These are phyloP conservation scores for Mobula birostris DNA, from an alignment of 2,113 vertebrate genomes.

Conservation along the genomic window DNA sequence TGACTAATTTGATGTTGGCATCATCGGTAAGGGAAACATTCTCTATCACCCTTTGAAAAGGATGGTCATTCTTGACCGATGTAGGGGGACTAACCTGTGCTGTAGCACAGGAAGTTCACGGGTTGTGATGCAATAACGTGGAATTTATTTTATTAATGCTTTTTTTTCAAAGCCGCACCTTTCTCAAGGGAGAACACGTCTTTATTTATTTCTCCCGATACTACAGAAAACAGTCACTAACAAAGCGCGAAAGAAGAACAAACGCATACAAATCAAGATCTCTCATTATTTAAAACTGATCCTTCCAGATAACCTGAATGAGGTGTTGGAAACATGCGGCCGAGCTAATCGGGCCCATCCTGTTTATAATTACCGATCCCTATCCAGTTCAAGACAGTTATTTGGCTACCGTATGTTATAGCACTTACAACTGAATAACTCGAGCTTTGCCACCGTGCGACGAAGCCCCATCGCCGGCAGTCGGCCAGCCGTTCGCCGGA, in stretches of 20 bases:
- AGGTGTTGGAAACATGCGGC: background rate
- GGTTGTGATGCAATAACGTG: background rate
- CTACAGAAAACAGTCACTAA: background rate
- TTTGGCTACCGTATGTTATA: background rate
- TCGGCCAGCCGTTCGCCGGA: background rate
- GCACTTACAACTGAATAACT: background rate
- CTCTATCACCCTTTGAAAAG: too few species aligned
- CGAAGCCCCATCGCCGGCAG: rapidly evolving
- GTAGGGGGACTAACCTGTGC: too few species aligned
- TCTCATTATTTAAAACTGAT: background rate
- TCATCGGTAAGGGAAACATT: too few species aligned
- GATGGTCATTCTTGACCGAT: too few species aligned
- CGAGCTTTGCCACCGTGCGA: background rate
- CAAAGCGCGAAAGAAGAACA: background rate
- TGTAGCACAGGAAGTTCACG: too few species aligned
- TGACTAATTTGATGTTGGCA: too few species aligned
- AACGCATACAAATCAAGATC: background rate
- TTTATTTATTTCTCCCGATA: too few species aligned
- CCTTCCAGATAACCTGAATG: too few species aligned
- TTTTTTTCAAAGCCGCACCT: background rate
- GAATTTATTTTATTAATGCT: background rate
- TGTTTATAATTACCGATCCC: background rate
- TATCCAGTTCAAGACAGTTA: background rate
- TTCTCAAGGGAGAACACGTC: background rate
- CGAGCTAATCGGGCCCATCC: too few species aligned